Evolutionary conservation across 2,888 invertebrate species (phyloP).

Genomic region (Axea sp.): DNA sequence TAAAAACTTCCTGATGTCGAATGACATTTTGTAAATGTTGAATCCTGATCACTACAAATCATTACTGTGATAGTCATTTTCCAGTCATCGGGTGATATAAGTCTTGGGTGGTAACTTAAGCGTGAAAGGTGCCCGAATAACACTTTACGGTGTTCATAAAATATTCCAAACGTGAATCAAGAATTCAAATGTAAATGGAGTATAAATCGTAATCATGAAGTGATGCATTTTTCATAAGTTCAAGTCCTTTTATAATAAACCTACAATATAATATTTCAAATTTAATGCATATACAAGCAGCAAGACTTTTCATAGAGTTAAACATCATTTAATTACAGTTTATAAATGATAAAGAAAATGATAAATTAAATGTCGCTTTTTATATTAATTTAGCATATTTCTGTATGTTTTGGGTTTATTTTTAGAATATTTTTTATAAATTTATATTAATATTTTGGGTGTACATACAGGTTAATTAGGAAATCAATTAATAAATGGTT

Average conservation of each 20-base stretch:
- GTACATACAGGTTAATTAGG: too few species aligned
- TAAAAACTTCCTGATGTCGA: slow-evolving; percentile 31
- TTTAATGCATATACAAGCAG: slow-evolving; percentile 19
- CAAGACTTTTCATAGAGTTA: neutral
- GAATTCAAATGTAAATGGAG: slow-evolving; percentile 48
- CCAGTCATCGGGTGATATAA: slow-evolving; percentile 49
- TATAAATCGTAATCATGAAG: slow-evolving; percentile 53
- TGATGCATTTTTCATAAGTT: slow-evolving; percentile 24
- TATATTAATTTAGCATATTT: too few species aligned
- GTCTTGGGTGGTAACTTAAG: slow-evolving; percentile 35
- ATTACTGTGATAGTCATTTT: slow-evolving; percentile 27
- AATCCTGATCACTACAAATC: slow-evolving; percentile 21
- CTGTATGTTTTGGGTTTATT: too few species aligned
- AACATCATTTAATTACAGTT: slow-evolving; percentile 32
- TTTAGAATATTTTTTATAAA: too few species aligned
- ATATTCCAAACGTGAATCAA: slow-evolving; percentile 45
- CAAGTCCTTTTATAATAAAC: slow-evolving; percentile 29
- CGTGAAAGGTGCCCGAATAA: slow-evolving; percentile 57
- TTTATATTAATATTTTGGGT: too few species aligned
- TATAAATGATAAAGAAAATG: slow-evolving; percentile 20
- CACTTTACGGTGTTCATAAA: slow-evolving; percentile 54
- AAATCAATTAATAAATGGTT: too few species aligned
- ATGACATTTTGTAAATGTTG: slow-evolving; percentile 27
- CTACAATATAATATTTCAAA: slow-evolving; percentile 37
- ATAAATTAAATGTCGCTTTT: neutral